phyloP scores from a whole-genome alignment of 2,113 vertebrate genomes.

The Halichoeres trimaculatus region DNA sequence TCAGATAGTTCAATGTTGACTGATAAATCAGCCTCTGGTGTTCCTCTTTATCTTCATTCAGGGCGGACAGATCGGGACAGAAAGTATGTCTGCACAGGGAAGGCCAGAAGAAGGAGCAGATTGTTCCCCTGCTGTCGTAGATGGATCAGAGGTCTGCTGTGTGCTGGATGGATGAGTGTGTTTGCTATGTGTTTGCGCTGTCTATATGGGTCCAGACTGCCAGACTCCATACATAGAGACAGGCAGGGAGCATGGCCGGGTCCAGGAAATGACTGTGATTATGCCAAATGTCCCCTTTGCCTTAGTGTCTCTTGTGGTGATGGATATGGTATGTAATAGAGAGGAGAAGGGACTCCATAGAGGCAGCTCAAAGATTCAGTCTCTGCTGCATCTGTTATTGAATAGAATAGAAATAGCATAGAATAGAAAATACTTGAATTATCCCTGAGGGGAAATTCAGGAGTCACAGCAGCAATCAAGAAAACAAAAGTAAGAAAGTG shows the following conservation, averaged over 20 bases:
- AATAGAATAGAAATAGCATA: too few species aligned
- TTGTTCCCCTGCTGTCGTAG: slow-evolving; percentile 75
- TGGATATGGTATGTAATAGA: slow-evolving; percentile 70
- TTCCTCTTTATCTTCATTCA: slow-evolving; percentile 86
- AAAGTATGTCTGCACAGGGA: slow-evolving; percentile 75
- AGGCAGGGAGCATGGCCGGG: slow-evolving; percentile 44
- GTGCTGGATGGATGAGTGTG: slow-evolving; percentile 68
- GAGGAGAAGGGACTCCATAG: slow-evolving; percentile 27
- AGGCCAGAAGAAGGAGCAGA: slow-evolving; percentile 81
- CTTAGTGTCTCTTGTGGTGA: slow-evolving; percentile 55
- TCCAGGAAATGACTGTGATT: slow-evolving; percentile 76
- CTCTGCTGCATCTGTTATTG: slow-evolving; percentile 9
- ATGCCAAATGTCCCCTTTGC: slow-evolving; percentile 63
- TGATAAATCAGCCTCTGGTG: slow-evolving; percentile 83
- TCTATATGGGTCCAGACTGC: slow-evolving; percentile 72
- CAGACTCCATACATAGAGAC: slow-evolving; percentile 75
- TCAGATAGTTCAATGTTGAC: slow-evolving; percentile 75
- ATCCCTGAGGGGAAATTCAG: too few species aligned
- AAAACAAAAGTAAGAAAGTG: too few species aligned
- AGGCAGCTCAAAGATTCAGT: slow-evolving; percentile 1
- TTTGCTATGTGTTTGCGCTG: slow-evolving; percentile 68
- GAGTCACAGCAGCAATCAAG: too few species aligned
- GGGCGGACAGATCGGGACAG: slow-evolving; percentile 70
- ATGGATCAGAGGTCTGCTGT: slow-evolving; percentile 68
- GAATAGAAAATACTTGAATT: too few species aligned